Conservation (phyloP, 2,797 vertebrate genomes). For the Buphagus erythrorhynchus region DNA sequence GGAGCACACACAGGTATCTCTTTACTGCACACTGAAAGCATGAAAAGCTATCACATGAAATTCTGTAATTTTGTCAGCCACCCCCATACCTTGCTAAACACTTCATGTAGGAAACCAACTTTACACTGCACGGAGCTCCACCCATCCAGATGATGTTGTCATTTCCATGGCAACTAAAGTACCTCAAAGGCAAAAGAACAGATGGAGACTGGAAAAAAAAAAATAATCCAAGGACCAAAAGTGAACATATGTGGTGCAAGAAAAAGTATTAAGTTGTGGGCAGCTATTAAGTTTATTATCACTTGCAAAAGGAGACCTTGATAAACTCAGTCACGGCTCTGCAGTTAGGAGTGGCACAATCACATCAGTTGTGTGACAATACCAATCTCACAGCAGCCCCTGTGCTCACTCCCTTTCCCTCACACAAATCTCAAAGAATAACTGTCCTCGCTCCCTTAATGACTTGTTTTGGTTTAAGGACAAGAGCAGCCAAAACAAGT, state of each 20-base stretch:
- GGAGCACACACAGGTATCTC: background rate
- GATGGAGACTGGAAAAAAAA: conserved; percentile 55
- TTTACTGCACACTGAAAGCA: background rate
- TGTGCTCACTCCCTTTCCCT: background rate
- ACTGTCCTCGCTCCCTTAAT: background rate
- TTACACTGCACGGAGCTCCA: background rate
- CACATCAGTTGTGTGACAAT: background rate
- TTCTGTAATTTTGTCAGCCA: background rate
- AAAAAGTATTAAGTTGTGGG: conserved; percentile 61
- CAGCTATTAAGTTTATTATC: conserved; percentile 60
- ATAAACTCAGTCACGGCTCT: conserved; percentile 21
- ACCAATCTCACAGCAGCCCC: background rate
- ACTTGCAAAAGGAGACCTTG: conserved; percentile 36
- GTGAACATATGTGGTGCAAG: conserved; percentile 61
- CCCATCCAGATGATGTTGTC: conserved; percentile 58
- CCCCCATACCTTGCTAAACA: background rate
- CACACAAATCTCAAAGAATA: background rate
- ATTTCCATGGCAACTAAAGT: conserved; percentile 69
- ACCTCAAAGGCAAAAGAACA: conserved; percentile 67
- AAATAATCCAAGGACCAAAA: conserved; percentile 45
- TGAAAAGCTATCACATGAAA: background rate
- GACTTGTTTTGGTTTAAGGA: conserved; percentile 5
- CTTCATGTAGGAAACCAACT: conserved; percentile 30
- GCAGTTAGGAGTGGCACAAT: background rate
- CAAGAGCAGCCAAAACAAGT: background rate